Conservation (phyloP, 2,888 invertebrate genomes). For the Cataglyphis cursor region DNA sequence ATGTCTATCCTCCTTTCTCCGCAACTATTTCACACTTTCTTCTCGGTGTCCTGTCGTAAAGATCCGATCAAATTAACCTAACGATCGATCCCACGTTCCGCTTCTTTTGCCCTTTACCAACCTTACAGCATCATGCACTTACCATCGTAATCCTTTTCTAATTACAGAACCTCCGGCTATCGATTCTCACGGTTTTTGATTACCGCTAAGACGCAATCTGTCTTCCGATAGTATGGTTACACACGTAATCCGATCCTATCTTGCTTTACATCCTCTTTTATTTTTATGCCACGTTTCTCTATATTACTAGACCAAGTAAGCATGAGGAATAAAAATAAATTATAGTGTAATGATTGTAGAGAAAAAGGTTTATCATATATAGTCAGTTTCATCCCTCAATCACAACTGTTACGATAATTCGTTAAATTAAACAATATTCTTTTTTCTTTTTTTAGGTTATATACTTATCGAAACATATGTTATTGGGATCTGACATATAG, state of each 20-base stretch:
- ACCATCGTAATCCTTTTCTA: constrained; percentile 9
- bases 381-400: neutral
- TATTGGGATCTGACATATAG: neutral
- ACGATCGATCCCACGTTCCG: constrained; percentile 62
- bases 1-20: constrained; percentile 8
- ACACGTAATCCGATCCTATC: constrained; percentile 65
- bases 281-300: neutral
- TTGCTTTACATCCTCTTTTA: constrained; percentile 57
- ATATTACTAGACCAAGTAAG: neutral
- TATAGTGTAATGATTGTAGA: neutral
- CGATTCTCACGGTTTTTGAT: constrained; percentile 61
- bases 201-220: constrained; percentile 65
- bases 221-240: constrained; percentile 61
- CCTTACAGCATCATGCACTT: constrained; percentile 24
- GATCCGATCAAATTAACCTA: constrained; percentile 70
- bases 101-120: neutral
- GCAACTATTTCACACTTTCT: constrained; percentile 43
- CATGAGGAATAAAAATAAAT: neutral
- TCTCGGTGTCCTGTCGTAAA: constrained; percentile 27
- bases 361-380: neutral
- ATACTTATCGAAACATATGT: neutral
- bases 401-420: neutral
- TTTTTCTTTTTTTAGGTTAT: neutral
- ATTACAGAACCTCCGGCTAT: neutral
- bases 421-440: neutral